Evolutionary conservation across 2,888 invertebrate species (phyloP).

Genomic region (Pomacea canaliculata): DNA sequence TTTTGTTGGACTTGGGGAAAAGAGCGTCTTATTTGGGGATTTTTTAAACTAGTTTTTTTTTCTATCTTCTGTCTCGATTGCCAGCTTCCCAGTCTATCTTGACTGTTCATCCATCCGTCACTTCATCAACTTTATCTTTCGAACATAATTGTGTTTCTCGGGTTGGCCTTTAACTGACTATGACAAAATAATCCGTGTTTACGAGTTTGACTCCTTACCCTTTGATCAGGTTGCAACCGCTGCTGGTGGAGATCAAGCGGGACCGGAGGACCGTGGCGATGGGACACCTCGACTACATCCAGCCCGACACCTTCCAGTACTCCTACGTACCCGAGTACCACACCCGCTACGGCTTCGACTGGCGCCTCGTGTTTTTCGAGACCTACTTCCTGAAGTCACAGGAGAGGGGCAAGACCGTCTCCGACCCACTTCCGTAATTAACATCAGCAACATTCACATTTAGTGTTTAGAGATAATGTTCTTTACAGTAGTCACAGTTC

Average conservation of each 20-base stretch:
- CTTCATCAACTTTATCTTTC: too few relatives aligned
- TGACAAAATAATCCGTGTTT: too few relatives aligned
- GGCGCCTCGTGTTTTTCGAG: slow-evolving; percentile 61
- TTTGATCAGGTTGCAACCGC: slow-evolving; percentile 48
- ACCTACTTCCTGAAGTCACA: slow-evolving; percentile 59
- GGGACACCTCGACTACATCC: slow-evolving; percentile 56
- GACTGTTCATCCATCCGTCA: slow-evolving; percentile 27
- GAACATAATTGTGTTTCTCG: too few relatives aligned
- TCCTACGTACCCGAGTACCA: slow-evolving; percentile 51
- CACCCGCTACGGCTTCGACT: slow-evolving; percentile 60
- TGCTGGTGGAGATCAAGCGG: slow-evolving; percentile 49
- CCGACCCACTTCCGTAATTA: slow-evolving; percentile 53
- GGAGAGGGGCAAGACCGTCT: slow-evolving; percentile 39
- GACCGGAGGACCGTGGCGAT: slow-evolving; percentile 52
- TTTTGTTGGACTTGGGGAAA: slow-evolving; percentile 12
- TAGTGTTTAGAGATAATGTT: too few relatives aligned
- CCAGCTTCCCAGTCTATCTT: slow-evolving; percentile 7
- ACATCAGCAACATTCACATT: neutral
- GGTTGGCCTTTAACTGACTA: too few relatives aligned
- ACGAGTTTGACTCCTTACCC: too few relatives aligned
- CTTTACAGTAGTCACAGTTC: too few relatives aligned
- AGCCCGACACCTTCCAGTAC: slow-evolving; percentile 42
- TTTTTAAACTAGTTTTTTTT: too few relatives aligned
- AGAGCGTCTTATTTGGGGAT: too few relatives aligned
- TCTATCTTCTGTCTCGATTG: too few relatives aligned